Percentiles rank a stretch among this genome's conserved stretches.
Conservation (phyloP, 1,140 invertebrate species). For the Dinothrombium tinctorium region DNA sequence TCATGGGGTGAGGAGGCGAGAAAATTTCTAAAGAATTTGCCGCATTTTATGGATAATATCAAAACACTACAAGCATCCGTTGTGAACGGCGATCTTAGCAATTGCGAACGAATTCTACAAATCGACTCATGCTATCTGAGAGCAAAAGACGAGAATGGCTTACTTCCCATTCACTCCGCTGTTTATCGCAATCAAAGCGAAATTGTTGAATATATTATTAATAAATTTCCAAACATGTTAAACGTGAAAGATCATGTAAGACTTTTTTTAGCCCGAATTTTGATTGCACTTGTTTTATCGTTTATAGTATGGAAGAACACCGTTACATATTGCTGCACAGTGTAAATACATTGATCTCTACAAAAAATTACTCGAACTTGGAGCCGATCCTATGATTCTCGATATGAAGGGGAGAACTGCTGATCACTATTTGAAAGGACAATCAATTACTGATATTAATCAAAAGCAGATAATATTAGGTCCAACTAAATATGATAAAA, state of each 20-base stretch:
- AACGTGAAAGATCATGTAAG: slow-evolving; percentile 12
- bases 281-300: not conserved
- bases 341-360: slow-evolving; percentile 17
- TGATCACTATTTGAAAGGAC: slow-evolving; percentile 15
- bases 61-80: slow-evolving; percentile 20
- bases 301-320: slow-evolving; percentile 13
- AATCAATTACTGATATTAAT: slow-evolving; percentile 1
- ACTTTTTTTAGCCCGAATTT: no score
- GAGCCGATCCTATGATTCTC: slow-evolving; percentile 14
- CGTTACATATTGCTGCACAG: slow-evolving; percentile 17
- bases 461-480: not conserved
- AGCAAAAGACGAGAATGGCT: slow-evolving; percentile 19
- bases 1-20: slow-evolving; percentile 23
- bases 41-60: slow-evolving; percentile 19
- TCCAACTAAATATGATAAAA: no score
- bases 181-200: slow-evolving; percentile 12
- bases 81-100: slow-evolving; percentile 19
- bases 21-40: slow-evolving; percentile 20
- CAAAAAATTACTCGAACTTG: slow-evolving; percentile 13
- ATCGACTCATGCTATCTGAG: slow-evolving; percentile 18
- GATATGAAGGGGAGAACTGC: slow-evolving; percentile 18
- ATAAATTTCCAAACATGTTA: slow-evolving; percentile 9
- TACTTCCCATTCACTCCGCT: slow-evolving; percentile 20
- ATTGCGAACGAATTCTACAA: slow-evolving; percentile 17
- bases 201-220: slow-evolving; percentile 14